Base-by-base conservation (phyloP, 2,113 vertebrate genomes). In the Pica pica region DNA sequence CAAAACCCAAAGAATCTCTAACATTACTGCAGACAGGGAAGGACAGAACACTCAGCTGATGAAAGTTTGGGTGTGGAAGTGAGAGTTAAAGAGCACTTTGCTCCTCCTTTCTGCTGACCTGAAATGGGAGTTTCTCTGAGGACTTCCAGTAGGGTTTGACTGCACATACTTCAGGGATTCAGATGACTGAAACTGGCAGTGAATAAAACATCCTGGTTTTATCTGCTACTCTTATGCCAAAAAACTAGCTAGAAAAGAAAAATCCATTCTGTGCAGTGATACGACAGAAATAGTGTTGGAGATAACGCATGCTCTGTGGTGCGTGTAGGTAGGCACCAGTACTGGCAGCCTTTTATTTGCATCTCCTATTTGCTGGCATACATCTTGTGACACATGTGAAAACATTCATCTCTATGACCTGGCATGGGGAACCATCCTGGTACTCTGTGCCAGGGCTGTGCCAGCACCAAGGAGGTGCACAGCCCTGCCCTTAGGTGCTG, bases 341-440 rank as follows among this genome's bases (percentile, higher is more conserved):
- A 24, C 60, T 33, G 31, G 33, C 37, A 70, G 74, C 47, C 47
- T 91, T 84, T 75, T 30, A 71, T 68, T 94, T 95, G 61, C 56
- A 71, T 87, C 47, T 71, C 74, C 35, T 4, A 8, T 35, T 86
- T 82, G 33, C 46, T 91, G 76, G 60, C 52, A 46, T 4, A 0
- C 13, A 22, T 24, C 56, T n/a, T 70, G 56, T 9, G 2, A 57
- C 60, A 12, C 33, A 3, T 1, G 6, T 47, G 67, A 33, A 60
- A 74, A 49, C 5, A 13, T 37, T 70, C 39, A 26, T 22, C 28
- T 50, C 59, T 11, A 2, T 16, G 39, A 41, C 13, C n/a, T 53
- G 42, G 37, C 7, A 0, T 3, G 2, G 53, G 30, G 20, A 19
- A 14, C 31, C 1, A 0, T 13, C 23, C 7, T 50, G 50, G 24